Base-by-base conservation (phyloP, 2,888 invertebrate genomes). In the Ischnus inquisitorius region DNA sequence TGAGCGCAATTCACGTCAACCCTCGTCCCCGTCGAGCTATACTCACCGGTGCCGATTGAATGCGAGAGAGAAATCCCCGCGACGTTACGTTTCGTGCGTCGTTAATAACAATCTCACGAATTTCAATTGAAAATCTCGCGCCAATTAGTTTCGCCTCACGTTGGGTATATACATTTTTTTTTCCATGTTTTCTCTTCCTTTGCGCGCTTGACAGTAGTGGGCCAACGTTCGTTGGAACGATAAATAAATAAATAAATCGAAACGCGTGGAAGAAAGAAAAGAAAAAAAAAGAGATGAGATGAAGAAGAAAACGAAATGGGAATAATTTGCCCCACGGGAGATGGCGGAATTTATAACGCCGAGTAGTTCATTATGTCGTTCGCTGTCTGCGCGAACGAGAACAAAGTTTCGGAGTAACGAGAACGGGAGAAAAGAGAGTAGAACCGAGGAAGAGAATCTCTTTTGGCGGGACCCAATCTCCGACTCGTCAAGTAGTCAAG, bases 101-200 rank as follows among this genome's bases (percentile, higher is more conserved):
- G 79, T 72, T 79, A 82, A 86, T 87, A 85, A 87, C 75, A 82
- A 86, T 86, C 79, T 78, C 69, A 75, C 72, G 80, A 84, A 83
- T 84, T 85, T 79, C 83, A 76, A 87, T 87, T 87, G 86, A 87
- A 87, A 60, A 85, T 85, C 82, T 80, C 68, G 76, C 72, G 79
- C 77, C 81, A 79, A 84, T 85, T 83, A 81, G 81, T 82, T 79
- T 76, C 80, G 76, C 75, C 80, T 64, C 34, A 81, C 81, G 64
- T 75, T 60, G 48, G 34, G 19, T 28, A n/a, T 43, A 12, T 43
- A 54, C 8, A 67, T 67, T 67, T 74, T 54, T 75, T 19, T 43
- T 65, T 22, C 65, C 3, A 51, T 57, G 12, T 68, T 74, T 67
- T 39, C 28, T 41, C 19, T 14, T 67, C 65, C 28, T 51, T 67